Percentiles rank a stretch among this genome's conserved stretches.
Evolutionary conservation across 2,797 vertebrate species (phyloP).

Genomic region (Phrynocephalus vlangalii): DNA sequence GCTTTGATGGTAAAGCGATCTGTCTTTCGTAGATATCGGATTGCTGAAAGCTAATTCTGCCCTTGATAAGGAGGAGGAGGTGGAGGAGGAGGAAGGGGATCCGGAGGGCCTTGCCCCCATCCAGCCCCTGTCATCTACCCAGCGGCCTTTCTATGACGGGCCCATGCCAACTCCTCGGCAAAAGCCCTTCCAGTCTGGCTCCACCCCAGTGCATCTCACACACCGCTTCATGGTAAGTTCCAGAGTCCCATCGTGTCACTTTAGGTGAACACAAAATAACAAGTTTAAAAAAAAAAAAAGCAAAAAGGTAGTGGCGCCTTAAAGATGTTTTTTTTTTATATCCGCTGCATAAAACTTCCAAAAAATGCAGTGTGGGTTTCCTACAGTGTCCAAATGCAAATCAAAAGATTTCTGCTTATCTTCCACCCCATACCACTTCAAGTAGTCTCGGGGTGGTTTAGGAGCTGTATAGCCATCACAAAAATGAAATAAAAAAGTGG

Average conservation of each 20-base stretch:
- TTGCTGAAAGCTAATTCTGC: slow-evolving; percentile 77
- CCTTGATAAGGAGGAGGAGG: slow-evolving; percentile 72
- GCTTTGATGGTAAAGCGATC: slow-evolving; percentile 4
- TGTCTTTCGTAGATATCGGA: slow-evolving; percentile 79
- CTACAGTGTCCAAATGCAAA: too few species aligned
- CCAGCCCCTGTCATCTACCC: slow-evolving; percentile 54
- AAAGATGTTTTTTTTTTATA: too few species aligned
- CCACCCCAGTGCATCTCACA: slow-evolving; percentile 90
- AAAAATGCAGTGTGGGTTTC: too few species aligned
- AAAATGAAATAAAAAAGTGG: too few species aligned
- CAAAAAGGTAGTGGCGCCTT: too few species aligned
- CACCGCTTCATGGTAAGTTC: slow-evolving; percentile 94
- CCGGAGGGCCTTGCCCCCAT: slow-evolving; percentile 61
- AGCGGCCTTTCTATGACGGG: slow-evolving; percentile 85
- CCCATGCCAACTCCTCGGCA: slow-evolving; percentile 90
- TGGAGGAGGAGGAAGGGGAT: slow-evolving; percentile 55
- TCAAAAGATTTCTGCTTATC: too few species aligned
- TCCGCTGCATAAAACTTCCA: too few species aligned
- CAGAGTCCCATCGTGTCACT: not conserved
- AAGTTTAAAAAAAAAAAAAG: too few species aligned
- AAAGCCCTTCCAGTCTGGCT: slow-evolving; percentile 92
- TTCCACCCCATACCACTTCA: too few species aligned
- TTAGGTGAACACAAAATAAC: too few species aligned
- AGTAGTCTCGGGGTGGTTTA: too few species aligned
- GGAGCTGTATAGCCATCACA: too few species aligned